These are phyloP conservation scores for Melieria picta DNA, from an alignment of 2,888 invertebrate species.

Conservation along the genomic window DNA sequence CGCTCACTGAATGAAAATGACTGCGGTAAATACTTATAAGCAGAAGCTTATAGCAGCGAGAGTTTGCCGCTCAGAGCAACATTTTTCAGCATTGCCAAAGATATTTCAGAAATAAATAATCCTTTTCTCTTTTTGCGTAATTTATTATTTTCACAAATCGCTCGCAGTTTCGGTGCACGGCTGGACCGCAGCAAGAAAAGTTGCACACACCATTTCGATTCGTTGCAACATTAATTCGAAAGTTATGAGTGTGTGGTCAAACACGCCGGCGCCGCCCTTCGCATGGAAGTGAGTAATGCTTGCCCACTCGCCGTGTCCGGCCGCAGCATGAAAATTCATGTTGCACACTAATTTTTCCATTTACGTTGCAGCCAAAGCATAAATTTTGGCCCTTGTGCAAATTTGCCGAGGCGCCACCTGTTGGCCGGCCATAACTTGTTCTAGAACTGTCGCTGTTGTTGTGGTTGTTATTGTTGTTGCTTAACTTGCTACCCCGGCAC, in stretches of 20 bases:
- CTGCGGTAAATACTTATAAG: too few relatives aligned
- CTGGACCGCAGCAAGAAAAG: too few relatives aligned
- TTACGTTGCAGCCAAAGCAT: background rate
- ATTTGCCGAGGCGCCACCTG: background rate
- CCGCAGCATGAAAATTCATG: background rate
- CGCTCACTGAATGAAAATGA: too few relatives aligned
- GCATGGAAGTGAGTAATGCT: background rate
- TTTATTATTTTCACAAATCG: too few relatives aligned
- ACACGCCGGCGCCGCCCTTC: background rate
- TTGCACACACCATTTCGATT: constrained; percentile 1
- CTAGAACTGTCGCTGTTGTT: constrained; percentile 52
- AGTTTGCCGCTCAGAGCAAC: too few relatives aligned
- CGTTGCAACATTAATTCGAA: constrained; percentile 15
- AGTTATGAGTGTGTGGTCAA: too few relatives aligned
- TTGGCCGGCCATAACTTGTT: constrained; percentile 39
- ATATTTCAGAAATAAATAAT: too few relatives aligned
- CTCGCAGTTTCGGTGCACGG: too few relatives aligned
- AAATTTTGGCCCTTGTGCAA: background rate
- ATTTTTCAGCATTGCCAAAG: too few relatives aligned
- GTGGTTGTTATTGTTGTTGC: constrained; percentile 17
- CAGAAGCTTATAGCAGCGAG: too few relatives aligned
- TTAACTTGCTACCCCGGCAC: too few relatives aligned
- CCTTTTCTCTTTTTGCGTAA: too few relatives aligned
- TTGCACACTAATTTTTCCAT: background rate
- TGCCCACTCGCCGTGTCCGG: background rate